Evolutionary conservation across 2,113 vertebrate genomes (phyloP).

Genomic region (Albula goreensis): DNA sequence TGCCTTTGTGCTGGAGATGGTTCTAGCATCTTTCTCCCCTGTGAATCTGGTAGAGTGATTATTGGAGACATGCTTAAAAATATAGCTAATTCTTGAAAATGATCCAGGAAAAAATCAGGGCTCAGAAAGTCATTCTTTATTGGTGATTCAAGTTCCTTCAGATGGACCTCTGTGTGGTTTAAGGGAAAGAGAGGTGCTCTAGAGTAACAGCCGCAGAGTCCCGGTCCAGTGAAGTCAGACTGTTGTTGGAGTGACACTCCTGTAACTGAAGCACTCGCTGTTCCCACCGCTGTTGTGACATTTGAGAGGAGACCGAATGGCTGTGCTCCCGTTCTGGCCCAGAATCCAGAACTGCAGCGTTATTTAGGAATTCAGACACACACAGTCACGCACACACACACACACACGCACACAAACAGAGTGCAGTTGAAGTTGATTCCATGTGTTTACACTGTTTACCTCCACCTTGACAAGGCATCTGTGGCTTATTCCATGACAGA

Average conservation of each 20-base stretch:
- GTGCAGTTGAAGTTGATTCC: too few species aligned
- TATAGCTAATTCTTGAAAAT: constrained; percentile 30
- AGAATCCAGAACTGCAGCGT: neutral
- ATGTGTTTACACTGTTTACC: too few species aligned
- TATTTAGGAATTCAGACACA: neutral
- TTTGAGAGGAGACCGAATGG: neutral
- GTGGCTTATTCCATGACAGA: too few species aligned
- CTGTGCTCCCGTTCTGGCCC: neutral
- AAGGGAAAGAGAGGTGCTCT: constrained; percentile 21
- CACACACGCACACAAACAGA: neutral
- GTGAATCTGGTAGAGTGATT: constrained; percentile 38
- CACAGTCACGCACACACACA: too few species aligned
- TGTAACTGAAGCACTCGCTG: neutral
- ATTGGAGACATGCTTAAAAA: constrained; percentile 30
- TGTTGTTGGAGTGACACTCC: neutral
- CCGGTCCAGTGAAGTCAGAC: neutral
- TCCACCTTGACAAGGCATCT: too few species aligned
- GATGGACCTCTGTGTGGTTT: constrained; percentile 37
- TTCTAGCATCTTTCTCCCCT: constrained; percentile 11
- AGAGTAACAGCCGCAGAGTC: neutral
- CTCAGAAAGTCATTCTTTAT: constrained; percentile 31
- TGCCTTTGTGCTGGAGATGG: constrained; percentile 11
- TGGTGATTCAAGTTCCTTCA: constrained; percentile 32
- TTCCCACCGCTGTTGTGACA: neutral
- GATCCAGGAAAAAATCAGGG: constrained; percentile 34